phyloP scores from a whole-genome alignment of 2,113 vertebrate species.

The Crotalus horridus region DNA sequence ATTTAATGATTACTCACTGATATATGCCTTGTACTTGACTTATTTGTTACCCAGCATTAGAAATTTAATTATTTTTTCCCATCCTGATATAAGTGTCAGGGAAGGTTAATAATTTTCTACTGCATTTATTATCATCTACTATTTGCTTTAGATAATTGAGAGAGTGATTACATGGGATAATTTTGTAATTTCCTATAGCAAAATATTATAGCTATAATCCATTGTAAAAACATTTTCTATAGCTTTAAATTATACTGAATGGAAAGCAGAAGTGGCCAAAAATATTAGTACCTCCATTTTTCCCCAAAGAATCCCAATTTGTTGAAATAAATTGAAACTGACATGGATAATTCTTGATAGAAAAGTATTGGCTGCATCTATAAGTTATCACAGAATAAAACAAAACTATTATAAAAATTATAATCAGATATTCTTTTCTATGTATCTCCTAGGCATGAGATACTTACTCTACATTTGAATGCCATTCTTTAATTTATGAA shows the following conservation, averaged over 20 bases:
- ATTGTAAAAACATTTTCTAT: neutral
- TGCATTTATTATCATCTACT: neutral
- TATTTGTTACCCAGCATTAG: neutral
- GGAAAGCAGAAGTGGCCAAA: neutral
- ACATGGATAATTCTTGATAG: neutral
- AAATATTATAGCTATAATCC: neutral
- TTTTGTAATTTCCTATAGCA: neutral
- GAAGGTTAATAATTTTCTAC: neutral
- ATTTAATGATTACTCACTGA: neutral
- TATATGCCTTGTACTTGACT: neutral
- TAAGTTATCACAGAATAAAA: slow-evolving; percentile 48
- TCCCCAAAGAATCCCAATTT: neutral
- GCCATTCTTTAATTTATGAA: slow-evolving; percentile 23
- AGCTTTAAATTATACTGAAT: neutral
- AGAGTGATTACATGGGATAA: neutral
- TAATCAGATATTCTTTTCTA: neutral
- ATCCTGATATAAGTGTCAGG: neutral
- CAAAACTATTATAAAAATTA: slow-evolving; percentile 25
- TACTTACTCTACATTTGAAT: slow-evolving; percentile 40
- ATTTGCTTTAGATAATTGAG: neutral
- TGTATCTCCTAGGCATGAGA: slow-evolving; percentile 41
- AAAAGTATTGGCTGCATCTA: neutral
- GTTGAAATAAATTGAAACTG: neutral
- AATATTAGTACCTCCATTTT: neutral
- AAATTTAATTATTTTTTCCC: neutral